Conservation (phyloP, 2,797 vertebrate genomes). For the Chloroceryle amazona region DNA sequence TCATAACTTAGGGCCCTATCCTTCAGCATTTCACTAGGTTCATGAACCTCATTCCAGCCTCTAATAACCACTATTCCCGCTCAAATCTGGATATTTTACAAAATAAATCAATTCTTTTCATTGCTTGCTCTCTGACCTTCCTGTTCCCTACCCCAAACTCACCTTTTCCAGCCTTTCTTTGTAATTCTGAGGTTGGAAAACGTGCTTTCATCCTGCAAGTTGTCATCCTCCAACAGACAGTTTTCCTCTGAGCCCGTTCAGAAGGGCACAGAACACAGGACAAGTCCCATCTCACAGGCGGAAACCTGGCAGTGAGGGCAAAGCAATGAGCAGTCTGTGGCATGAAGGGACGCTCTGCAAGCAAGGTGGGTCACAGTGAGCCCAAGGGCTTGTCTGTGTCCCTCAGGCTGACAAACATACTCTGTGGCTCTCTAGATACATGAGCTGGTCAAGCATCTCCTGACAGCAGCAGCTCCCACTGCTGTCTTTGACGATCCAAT, state of each 20-base stretch:
- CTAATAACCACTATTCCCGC: neutral
- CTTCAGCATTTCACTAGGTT: neutral
- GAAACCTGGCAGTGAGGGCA: neutral
- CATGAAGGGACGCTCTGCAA: neutral
- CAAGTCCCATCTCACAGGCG: neutral
- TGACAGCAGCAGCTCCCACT: neutral
- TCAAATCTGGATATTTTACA: neutral
- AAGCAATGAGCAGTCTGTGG: fast-evolving
- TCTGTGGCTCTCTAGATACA: neutral
- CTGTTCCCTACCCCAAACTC: neutral
- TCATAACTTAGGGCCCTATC: neutral
- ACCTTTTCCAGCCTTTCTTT: neutral
- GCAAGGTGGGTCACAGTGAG: neutral
- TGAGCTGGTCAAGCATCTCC: neutral
- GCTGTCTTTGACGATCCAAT: fast-evolving
- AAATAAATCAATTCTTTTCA: neutral
- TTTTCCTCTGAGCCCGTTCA: neutral
- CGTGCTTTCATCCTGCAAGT: neutral
- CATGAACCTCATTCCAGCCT: neutral
- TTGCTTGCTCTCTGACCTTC: neutral
- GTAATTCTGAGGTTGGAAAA: neutral
- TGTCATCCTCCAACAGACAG: neutral
- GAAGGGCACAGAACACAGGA: neutral
- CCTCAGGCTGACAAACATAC: neutral
- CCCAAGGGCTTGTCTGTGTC: neutral